Conservation (phyloP, 1,140 invertebrate species). For the Cydia splendana region DNA sequence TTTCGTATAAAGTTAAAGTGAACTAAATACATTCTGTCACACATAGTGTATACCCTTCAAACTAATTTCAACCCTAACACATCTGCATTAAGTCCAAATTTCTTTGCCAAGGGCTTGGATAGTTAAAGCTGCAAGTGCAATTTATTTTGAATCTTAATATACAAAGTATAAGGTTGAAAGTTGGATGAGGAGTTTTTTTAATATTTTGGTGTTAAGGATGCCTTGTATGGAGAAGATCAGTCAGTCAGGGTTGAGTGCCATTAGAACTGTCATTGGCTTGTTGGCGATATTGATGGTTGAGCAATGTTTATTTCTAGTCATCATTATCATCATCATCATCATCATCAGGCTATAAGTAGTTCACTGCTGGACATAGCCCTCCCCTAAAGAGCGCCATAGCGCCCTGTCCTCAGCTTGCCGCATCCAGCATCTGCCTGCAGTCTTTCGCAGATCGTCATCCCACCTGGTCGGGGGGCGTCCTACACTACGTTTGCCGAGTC, state of each 20-base stretch:
- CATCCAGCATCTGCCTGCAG: too few species aligned
- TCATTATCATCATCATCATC: too few species aligned
- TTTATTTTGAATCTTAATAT: neutral
- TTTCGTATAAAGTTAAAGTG: conserved; percentile 18
- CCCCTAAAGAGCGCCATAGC: too few species aligned
- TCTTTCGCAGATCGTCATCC: too few species aligned
- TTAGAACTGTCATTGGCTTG: conserved; percentile 6
- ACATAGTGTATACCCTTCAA: neutral
- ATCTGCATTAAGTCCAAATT: neutral
- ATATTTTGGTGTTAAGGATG: neutral
- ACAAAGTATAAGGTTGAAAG: neutral
- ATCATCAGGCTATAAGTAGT: too few species aligned
- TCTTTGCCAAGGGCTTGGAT: neutral
- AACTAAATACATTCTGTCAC: neutral
- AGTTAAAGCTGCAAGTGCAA: neutral
- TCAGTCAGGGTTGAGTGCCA: neutral
- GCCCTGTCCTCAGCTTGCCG: too few species aligned
- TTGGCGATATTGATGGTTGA: conserved; percentile 10
- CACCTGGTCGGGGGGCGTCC: too few species aligned
- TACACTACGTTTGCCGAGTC: too few species aligned
- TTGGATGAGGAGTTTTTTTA: neutral
- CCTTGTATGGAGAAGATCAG: conserved; percentile 8
- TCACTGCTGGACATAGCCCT: too few species aligned
- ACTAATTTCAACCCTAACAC: neutral
- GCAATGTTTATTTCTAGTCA: conserved; percentile 6